These are phyloP conservation scores for Trypoxylus dichotomus DNA, from an alignment of 1,140 invertebrate genomes.

Conservation along the genomic window DNA sequence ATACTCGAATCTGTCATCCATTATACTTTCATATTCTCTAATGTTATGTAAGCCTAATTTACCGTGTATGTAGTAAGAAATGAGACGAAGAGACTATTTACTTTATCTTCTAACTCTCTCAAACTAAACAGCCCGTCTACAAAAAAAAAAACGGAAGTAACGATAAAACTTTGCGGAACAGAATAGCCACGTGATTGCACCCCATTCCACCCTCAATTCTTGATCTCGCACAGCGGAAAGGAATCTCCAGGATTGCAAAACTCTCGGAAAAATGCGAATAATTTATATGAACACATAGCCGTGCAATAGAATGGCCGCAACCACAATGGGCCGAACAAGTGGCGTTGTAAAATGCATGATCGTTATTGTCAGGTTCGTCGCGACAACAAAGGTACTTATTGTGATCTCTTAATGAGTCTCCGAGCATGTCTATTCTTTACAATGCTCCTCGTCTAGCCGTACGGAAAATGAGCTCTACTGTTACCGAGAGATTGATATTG, in stretches of 20 bases:
- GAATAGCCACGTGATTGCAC: neutral
- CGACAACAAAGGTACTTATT: conserved; percentile 42
- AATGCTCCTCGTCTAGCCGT: neutral
- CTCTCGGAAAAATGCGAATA: conserved; percentile 1
- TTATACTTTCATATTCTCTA: no score
- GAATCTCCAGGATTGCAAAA: conserved; percentile 7
- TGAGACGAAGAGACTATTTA: no score
- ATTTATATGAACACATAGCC: conserved; percentile 11
- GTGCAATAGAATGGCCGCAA: neutral
- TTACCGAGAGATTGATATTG: neutral
- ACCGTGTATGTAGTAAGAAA: no score
- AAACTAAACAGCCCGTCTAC: no score
- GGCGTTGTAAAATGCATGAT: conserved; percentile 38
- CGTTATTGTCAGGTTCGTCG: conserved; percentile 38
- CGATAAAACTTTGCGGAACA: neutral
- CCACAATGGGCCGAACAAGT: conserved; percentile 34
- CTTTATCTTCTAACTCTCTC: no score
- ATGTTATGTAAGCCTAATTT: no score
- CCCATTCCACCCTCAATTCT: neutral
- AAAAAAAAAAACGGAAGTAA: no score
- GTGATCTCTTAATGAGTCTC: conserved; percentile 41
- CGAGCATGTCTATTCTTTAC: conserved; percentile 22
- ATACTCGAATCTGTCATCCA: no score
- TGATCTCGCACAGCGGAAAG: neutral
- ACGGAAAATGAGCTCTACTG: conserved; percentile 3